A percentile compares a stretch with the other conserved stretches of the same genome.
phyloP scores from a whole-genome alignment of 2,113 vertebrate genomes.

The Halcyon malimbica region DNA sequence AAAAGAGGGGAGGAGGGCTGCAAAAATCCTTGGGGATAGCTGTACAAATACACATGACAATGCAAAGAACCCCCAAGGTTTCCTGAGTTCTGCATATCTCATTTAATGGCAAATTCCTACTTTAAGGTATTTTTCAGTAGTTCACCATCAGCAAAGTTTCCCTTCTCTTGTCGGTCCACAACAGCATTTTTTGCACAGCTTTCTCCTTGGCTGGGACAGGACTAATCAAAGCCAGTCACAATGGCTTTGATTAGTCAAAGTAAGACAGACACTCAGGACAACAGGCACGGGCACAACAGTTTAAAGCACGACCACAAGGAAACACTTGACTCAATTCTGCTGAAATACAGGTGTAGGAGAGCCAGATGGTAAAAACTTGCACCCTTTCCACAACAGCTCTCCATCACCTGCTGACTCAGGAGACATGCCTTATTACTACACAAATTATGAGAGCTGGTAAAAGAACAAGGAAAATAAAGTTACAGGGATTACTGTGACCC shows the following conservation, averaged over 20 bases:
- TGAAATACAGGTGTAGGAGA: not conserved
- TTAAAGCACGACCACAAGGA: not conserved
- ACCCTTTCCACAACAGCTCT: not conserved
- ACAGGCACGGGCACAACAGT: not conserved
- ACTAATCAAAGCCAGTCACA: not conserved
- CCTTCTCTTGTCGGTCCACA: not conserved
- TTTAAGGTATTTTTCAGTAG: not conserved
- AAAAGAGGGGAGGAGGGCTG: fast-evolving
- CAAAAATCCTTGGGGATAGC: not conserved
- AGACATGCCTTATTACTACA: not conserved
- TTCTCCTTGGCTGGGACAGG: not conserved
- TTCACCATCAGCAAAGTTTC: not conserved
- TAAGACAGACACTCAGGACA: not conserved
- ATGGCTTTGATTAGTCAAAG: not conserved
- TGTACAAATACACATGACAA: not conserved
- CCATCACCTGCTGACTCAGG: not conserved
- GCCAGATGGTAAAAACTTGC: not conserved
- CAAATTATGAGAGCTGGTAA: not conserved
- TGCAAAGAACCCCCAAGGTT: not conserved
- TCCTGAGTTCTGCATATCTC: not conserved
- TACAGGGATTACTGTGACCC: constrained; percentile 20
- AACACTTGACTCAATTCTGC: not conserved
- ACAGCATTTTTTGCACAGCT: not conserved
- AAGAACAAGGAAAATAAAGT: constrained; percentile 23
- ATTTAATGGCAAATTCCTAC: not conserved